A percentile compares a stretch with the other conserved stretches of the same genome.
phyloP scores from a whole-genome alignment of 2,113 vertebrate genomes.

The Thamnophis sirtalis region DNA sequence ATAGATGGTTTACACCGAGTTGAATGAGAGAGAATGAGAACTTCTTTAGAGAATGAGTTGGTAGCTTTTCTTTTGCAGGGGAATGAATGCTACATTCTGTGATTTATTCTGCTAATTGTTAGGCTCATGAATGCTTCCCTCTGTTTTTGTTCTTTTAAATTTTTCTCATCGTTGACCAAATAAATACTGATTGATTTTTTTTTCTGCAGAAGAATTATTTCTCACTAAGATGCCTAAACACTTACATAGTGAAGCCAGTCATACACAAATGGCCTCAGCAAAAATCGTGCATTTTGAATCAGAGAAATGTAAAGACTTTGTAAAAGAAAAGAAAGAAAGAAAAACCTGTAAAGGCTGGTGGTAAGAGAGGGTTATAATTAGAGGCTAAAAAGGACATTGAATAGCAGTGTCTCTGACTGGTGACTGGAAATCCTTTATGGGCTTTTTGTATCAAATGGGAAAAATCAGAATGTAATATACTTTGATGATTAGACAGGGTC shows the following conservation, averaged over 20 bases:
- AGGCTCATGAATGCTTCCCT: background rate
- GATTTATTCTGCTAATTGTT: background rate
- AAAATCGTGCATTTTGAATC: background rate
- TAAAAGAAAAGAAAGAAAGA: background rate
- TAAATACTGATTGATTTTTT: background rate
- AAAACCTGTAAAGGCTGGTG: background rate
- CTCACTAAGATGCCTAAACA: background rate
- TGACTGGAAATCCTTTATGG: background rate
- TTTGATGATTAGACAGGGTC: background rate
- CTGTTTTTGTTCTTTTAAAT: background rate
- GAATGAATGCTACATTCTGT: background rate
- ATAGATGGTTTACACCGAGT: background rate
- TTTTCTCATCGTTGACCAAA: background rate
- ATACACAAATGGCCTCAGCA: background rate
- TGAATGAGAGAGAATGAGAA: background rate
- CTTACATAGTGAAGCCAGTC: background rate
- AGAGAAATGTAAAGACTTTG: background rate
- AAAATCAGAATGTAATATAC: background rate
- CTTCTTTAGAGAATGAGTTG: background rate
- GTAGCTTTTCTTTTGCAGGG: background rate
- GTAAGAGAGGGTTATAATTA: background rate
- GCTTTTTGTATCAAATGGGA: background rate
- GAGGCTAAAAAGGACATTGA: background rate
- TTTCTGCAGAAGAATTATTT: background rate
- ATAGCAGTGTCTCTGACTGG: background rate